Evolutionary conservation across 2,797 vertebrate genomes (phyloP).

Genomic region (Clarias pachynema): DNA sequence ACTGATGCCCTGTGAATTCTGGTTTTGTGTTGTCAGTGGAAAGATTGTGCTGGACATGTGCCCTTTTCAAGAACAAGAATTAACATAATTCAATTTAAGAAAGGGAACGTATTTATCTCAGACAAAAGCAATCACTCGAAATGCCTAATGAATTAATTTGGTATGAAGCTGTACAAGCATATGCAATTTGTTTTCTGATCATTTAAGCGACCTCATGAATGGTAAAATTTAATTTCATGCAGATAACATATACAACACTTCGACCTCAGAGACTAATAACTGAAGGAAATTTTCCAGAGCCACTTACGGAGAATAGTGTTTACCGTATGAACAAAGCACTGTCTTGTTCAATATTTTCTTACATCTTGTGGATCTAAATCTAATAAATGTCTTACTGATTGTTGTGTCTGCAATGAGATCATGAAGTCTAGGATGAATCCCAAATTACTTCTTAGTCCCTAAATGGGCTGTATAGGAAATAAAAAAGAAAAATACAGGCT

Average conservation of each 20-base stretch:
- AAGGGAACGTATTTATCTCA: constrained; percentile 8
- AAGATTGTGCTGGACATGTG: constrained; percentile 12
- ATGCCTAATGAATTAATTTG: constrained; percentile 2
- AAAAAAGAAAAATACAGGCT: not conserved
- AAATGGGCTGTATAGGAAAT: not conserved
- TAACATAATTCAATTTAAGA: not conserved
- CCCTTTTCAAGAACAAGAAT: not conserved
- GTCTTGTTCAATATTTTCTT: not conserved
- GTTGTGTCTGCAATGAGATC: not conserved
- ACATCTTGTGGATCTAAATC: not conserved
- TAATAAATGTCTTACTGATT: not conserved
- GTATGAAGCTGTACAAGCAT: not conserved
- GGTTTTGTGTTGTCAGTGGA: constrained; percentile 17
- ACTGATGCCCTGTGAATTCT: constrained; percentile 30
- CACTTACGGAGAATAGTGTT: constrained; percentile 17
- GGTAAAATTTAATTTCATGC: constrained; percentile 2
- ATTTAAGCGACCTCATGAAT: not conserved
- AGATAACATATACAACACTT: not conserved
- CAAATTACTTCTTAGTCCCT: not conserved
- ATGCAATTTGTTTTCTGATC: not conserved
- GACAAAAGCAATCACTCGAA: not conserved
- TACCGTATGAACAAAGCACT: not conserved
- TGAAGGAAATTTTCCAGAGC: constrained; percentile 29
- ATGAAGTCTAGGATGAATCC: constrained; percentile 2
- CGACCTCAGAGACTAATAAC: not conserved